Evolutionary conservation across 2,797 vertebrate genomes (phyloP).

Genomic region (Atherinosoma microstoma): DNA sequence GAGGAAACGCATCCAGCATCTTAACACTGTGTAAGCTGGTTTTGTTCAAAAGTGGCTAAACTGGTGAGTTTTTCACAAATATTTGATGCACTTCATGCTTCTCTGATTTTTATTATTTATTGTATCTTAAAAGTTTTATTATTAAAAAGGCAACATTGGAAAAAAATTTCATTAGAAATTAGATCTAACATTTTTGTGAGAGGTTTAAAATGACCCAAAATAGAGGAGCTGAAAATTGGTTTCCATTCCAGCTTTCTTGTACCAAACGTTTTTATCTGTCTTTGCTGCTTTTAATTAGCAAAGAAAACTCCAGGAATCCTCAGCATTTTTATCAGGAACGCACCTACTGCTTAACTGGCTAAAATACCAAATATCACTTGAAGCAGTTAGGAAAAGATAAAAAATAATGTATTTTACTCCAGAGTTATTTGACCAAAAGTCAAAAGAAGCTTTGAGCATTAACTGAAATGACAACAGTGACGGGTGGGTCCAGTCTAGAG

Average conservation of each 20-base stretch:
- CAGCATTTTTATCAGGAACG: conserved; percentile 17
- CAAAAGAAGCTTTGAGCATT: neutral
- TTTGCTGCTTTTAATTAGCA: conserved; percentile 24
- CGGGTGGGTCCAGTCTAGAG: too few species aligned
- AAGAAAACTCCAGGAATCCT: neutral
- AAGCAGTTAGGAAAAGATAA: conserved; percentile 14
- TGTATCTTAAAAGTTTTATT: neutral
- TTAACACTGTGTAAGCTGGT: conserved; percentile 27
- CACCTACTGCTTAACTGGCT: conserved; percentile 1
- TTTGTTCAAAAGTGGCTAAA: conserved; percentile 36
- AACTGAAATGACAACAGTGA: neutral
- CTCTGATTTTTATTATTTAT: neutral
- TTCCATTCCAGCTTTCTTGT: neutral
- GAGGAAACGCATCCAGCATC: conserved; percentile 39
- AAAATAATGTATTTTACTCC: conserved; percentile 11
- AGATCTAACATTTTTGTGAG: neutral
- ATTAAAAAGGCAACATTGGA: neutral
- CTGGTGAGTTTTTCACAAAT: conserved; percentile 9
- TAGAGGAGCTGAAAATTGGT: neutral
- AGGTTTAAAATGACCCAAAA: neutral
- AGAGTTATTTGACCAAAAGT: neutral
- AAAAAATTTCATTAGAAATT: neutral
- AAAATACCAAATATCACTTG: conserved; percentile 16
- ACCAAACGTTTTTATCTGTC: neutral
- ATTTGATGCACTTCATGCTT: conserved; percentile 11